Base-by-base conservation (phyloP, 2,113 vertebrate genomes). In the Bujurquina vittata region DNA sequence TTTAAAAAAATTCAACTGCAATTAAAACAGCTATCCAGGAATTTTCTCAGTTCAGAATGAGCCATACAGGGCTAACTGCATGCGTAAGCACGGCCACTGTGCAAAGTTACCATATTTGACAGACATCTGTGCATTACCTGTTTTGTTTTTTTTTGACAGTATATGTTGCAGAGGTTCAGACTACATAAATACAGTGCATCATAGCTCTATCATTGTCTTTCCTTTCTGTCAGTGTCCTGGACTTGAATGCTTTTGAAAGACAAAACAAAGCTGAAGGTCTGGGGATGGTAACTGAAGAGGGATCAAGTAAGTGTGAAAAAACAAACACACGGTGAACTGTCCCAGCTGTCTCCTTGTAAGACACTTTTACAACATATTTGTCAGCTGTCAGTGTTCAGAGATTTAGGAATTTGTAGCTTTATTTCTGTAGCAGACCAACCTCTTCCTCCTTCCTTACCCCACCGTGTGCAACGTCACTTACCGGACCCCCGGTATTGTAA, bases 211-310 rank as follows among this genome's bases (percentile, higher is more conserved):
- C 0, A 46, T 56, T 58, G 10, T 87, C 7, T 86, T 59, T 40
- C 23, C 5, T 81, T 46, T 22, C 11, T 35, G 40, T 10, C 93
- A 99, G 98, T 84, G 97, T 99, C 92, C 95, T 99, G 95, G 98
- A 99, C 90, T 95, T 99, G 94, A 99, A 99, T 92, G 98, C 98
- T 0, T 99, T 99, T 94, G 98, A 99, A 94, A 97, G 98, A 87
- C 98, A 99, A 94, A 99, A 99, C 89, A 99, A 99, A 97, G 97
- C 98, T 2, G 98, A 99, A 96, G 98, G 98, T 91, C 95, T 99
- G 89, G 98, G 98, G 67, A 99, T 99, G 98, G 98, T 99, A 57
- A 99, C 98, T 79, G 98, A 99, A 93, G 98, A 99, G 92, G 98
- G 98, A 93, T 99, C 98, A 95, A 96, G 98, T 99, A 97, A 97